Evolutionary conservation across 2,113 vertebrate species (phyloP).

Genomic region (Oreocharis arfaki): DNA sequence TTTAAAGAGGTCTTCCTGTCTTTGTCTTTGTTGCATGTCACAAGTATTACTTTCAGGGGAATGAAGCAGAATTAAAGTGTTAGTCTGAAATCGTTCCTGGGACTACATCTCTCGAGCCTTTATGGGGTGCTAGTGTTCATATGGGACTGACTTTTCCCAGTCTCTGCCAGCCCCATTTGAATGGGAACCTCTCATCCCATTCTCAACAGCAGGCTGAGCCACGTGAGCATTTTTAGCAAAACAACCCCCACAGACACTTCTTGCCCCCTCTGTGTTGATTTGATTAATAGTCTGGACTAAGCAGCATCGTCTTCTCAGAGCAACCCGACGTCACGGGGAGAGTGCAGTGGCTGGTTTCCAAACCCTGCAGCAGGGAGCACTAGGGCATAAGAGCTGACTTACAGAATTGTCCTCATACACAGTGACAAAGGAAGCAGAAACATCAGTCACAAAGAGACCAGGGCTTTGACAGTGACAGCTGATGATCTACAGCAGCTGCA

Average conservation of each 20-base stretch:
- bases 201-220: not conserved
- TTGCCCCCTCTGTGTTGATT: not conserved
- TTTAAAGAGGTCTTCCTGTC: not conserved
- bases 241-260: not conserved
- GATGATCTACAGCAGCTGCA: conserved; percentile 51
- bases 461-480: conserved; percentile 44
- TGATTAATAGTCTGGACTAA: not conserved
- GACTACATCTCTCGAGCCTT: not conserved
- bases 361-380: not conserved
- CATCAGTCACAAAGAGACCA: conserved; percentile 3
- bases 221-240: not conserved
- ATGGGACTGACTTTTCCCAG: not conserved
- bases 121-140: not conserved
- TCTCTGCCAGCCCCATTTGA: not conserved
- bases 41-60: not conserved
- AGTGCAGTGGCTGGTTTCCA: not conserved
- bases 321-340: not conserved
- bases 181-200: not conserved
- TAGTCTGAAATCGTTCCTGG: not conserved
- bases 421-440: not conserved
- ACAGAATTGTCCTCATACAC: not conserved
- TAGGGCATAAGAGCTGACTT: not conserved
- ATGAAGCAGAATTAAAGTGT: not conserved
- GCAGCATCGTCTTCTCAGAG: not conserved
- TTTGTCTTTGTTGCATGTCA: not conserved